These are phyloP conservation scores for Hirudo medicinalis DNA, from an alignment of 1,140 invertebrate species.

Conservation along the genomic window DNA sequence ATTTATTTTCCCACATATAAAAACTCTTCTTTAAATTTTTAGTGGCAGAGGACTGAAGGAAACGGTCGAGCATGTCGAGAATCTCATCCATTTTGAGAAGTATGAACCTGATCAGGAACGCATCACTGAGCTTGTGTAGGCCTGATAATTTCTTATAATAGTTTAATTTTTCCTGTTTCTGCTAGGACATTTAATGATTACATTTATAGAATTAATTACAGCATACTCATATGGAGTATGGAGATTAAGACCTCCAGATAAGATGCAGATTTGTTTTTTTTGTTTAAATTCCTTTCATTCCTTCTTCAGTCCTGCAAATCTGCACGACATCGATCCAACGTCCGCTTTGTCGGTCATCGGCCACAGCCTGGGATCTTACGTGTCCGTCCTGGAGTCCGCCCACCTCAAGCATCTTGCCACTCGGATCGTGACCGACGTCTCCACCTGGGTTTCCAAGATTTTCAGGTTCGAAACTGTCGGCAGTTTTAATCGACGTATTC, in stretches of 20 bases:
- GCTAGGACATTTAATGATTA: not conserved
- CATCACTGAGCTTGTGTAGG: conserved; percentile 19
- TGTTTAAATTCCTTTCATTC: conserved; percentile 6
- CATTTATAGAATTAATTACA: conserved; percentile 4
- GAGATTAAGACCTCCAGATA: not conserved
- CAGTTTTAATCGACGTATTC: no score
- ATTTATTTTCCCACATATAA: no score
- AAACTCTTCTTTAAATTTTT: conserved; percentile 13
- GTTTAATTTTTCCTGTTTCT: not conserved
- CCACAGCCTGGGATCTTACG: conserved; percentile 60
- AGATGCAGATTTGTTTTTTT: not conserved
- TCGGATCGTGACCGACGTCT: conserved; percentile 59
- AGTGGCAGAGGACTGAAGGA: conserved; percentile 30
- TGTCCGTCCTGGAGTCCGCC: conserved; percentile 53
- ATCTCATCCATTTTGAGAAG: conserved; percentile 32
- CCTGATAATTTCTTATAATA: conserved; percentile 16
- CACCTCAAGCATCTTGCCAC: conserved; percentile 57
- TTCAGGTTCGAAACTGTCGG: conserved; percentile 50
- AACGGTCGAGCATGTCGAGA: conserved; percentile 31
- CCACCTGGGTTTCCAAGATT: conserved; percentile 62
- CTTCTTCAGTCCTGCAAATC: conserved; percentile 24
- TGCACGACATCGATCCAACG: conserved; percentile 46
- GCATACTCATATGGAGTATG: not conserved
- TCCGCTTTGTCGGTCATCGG: conserved; percentile 55
- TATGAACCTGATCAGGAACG: conserved; percentile 25